Conservation (phyloP, 1,140 invertebrate species). For the Rhyacophila brunnea region DNA sequence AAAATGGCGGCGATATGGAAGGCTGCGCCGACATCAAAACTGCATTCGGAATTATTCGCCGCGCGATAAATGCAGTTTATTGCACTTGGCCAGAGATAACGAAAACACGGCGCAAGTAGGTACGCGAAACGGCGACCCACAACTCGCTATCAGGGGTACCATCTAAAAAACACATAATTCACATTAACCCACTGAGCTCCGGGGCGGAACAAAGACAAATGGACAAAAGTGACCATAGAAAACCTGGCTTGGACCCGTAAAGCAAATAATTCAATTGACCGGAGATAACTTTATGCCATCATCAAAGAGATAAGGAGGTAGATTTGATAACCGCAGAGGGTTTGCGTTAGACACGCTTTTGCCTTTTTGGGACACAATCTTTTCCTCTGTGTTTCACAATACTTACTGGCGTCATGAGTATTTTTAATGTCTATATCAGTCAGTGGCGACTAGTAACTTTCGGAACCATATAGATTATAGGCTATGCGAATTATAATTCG, state of each 20-base stretch:
- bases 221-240: not conserved
- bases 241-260: not conserved
- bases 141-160: constrained; percentile 8
- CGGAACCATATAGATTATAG: no score
- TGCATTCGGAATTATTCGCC: constrained; percentile 19
- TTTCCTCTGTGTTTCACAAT: not conserved
- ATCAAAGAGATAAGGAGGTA: not conserved
- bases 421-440: no score
- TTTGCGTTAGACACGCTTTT: not conserved
- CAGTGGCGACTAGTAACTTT: no score
- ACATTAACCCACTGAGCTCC: constrained; percentile 19
- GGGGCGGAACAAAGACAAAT: constrained; percentile 5
- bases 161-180: constrained; percentile 19
- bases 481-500: no score
- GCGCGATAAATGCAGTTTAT: constrained; percentile 26
- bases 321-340: not conserved
- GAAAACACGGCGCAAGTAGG: not conserved
- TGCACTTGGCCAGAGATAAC: constrained; percentile 17
- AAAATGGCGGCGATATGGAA: constrained; percentile 4
- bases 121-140: not conserved
- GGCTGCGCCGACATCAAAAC: constrained; percentile 17
- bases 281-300: no score
- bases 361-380: not conserved
- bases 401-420: no score
- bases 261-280: no score